phyloP scores from a whole-genome alignment of 2,113 vertebrate genomes.

The Microcebus jonahi region DNA sequence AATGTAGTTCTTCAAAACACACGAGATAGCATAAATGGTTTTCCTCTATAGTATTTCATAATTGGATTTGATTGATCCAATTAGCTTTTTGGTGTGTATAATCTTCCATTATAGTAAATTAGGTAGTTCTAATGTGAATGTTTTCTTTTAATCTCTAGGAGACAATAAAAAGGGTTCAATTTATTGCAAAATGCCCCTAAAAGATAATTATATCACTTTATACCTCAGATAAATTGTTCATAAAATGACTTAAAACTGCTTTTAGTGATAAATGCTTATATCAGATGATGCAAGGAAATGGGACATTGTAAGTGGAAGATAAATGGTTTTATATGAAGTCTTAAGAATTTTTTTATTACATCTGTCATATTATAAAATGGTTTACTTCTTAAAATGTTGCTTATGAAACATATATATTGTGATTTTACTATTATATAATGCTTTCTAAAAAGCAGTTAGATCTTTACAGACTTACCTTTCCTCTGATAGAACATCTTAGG shows the following conservation, averaged over 20 bases:
- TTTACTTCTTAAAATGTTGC: constrained; percentile 66
- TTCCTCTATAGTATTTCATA: constrained; percentile 37
- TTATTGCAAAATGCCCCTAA: constrained; percentile 58
- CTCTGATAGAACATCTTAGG: constrained; percentile 55
- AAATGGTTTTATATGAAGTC: constrained; percentile 44
- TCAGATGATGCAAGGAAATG: constrained; percentile 65
- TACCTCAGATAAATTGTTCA: constrained; percentile 50
- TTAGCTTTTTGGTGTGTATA: constrained; percentile 47
- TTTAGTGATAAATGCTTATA: constrained; percentile 61
- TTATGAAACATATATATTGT: constrained; percentile 48
- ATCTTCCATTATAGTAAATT: constrained; percentile 49
- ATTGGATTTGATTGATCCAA: constrained; percentile 59
- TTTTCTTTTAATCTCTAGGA: constrained; percentile 60
- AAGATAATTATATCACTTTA: constrained; percentile 64
- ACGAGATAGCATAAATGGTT: neutral
- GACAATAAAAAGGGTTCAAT: constrained; percentile 43
- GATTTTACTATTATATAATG: constrained; percentile 38
- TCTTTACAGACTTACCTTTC: constrained; percentile 50
- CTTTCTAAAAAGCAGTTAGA: constrained; percentile 55
- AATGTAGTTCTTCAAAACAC: constrained; percentile 45
- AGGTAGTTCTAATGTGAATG: constrained; percentile 42
- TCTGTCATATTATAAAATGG: constrained; percentile 50
- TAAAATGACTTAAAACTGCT: constrained; percentile 56
- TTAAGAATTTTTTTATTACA: constrained; percentile 25
- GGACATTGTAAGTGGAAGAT: constrained; percentile 55